phyloP scores from a whole-genome alignment of 2,113 vertebrate species.

The Albula glossodonta region DNA sequence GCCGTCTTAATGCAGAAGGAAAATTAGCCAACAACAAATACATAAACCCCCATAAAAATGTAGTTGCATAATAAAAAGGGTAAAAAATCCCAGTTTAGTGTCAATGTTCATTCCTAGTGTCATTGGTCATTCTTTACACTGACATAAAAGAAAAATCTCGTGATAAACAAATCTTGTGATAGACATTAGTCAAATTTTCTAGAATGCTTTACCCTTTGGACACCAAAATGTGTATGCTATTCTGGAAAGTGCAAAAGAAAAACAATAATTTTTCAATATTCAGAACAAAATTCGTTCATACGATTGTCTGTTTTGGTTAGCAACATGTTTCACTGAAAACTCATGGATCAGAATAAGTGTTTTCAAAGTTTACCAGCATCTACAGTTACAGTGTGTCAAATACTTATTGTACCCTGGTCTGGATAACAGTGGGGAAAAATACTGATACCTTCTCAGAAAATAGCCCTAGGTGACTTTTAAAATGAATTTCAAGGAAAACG shows the following conservation, averaged over 20 bases:
- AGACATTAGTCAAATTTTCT: too few relatives aligned
- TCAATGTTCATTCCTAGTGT: not conserved
- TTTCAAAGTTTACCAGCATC: not conserved
- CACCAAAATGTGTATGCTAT: too few relatives aligned
- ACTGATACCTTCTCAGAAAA: not conserved
- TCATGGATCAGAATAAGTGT: not conserved
- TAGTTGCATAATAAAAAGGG: not conserved
- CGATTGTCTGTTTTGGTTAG: not conserved
- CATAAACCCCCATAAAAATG: not conserved
- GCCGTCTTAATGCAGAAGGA: not conserved
- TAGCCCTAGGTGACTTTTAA: not conserved
- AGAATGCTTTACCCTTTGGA: too few relatives aligned
- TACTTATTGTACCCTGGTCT: not conserved
- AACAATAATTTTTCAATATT: too few relatives aligned
- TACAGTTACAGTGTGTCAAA: not conserved
- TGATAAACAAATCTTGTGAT: too few relatives aligned
- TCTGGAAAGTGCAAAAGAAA: too few relatives aligned
- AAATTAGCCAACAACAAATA: not conserved
- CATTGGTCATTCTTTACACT: too few relatives aligned
- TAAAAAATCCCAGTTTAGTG: not conserved
- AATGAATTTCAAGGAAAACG: not conserved
- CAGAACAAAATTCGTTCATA: too few relatives aligned
- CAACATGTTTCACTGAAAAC: not conserved
- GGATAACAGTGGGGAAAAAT: not conserved
- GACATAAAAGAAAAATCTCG: too few relatives aligned